A percentile compares a stretch with the other conserved stretches of the same genome.
Conservation (phyloP, 2,888 invertebrate genomes). For the Polia nebulosa region DNA sequence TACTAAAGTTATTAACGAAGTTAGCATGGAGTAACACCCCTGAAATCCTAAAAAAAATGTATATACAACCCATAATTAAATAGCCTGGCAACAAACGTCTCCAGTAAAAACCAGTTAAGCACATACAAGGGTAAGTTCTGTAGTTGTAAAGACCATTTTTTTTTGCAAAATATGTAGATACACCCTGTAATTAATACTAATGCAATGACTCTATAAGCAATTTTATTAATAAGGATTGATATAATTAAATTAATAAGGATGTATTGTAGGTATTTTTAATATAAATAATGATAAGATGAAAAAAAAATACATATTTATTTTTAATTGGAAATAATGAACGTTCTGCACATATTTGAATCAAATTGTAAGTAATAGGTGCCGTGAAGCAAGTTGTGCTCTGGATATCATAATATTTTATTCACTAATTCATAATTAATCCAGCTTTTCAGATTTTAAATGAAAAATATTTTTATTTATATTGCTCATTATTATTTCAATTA, state of each 20-base stretch:
- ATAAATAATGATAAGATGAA: too few species aligned
- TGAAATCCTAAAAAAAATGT: not conserved
- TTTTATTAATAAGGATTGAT: not conserved
- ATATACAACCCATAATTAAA: not conserved
- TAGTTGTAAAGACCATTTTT: not conserved
- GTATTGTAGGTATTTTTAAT: too few species aligned
- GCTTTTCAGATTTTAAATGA: too few species aligned
- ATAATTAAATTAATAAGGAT: not conserved
- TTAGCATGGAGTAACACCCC: not conserved
- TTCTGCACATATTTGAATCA: too few species aligned
- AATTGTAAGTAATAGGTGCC: too few species aligned
- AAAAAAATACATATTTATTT: too few species aligned
- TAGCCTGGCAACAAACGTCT: not conserved
- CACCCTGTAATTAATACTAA: not conserved
- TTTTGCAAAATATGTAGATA: not conserved
- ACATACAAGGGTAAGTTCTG: not conserved
- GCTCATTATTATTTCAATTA: too few species aligned
- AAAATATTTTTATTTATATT: too few species aligned
- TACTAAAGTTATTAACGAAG: not conserved
- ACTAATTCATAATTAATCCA: too few species aligned
- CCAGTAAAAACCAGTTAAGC: not conserved
- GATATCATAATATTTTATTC: too few species aligned
- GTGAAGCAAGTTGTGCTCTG: too few species aligned
- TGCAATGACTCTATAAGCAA: not conserved
- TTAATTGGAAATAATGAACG: too few species aligned